These are phyloP conservation scores for Deilephila porcellus DNA, from an alignment of 2,888 invertebrate species.

Conservation along the genomic window DNA sequence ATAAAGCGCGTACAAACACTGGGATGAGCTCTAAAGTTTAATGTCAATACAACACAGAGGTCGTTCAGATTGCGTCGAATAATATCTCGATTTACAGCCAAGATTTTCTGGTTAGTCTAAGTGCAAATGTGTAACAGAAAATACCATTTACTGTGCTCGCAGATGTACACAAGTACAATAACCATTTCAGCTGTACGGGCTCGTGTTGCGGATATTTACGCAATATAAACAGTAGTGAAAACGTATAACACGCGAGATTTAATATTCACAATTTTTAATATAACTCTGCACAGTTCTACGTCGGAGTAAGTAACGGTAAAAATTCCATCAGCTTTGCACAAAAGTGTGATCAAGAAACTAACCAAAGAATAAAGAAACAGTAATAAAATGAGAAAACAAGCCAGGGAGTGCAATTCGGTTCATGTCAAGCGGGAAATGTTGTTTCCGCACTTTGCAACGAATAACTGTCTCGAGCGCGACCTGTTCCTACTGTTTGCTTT, in stretches of 20 bases:
- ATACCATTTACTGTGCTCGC: neutral
- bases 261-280: conserved; percentile 20
- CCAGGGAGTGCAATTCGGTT: conserved; percentile 55
- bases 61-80: conserved; percentile 24
- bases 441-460: conserved; percentile 57
- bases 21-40: conserved; percentile 52
- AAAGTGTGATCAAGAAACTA: conserved; percentile 32
- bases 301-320: conserved; percentile 16
- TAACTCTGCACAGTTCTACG: conserved; percentile 5
- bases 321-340: conserved; percentile 25
- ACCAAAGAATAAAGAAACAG: conserved; percentile 46
- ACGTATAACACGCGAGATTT: conserved; percentile 14
- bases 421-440: conserved; percentile 54
- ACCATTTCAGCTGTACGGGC: conserved; percentile 7
- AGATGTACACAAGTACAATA: neutral
- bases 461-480: conserved; percentile 58
- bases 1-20: conserved; percentile 56
- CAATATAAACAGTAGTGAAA: conserved; percentile 10
- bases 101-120: conserved; percentile 15
- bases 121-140: conserved; percentile 4
- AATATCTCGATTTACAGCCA: conserved; percentile 18
- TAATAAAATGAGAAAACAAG: conserved; percentile 58
- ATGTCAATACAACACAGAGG: conserved; percentile 44
- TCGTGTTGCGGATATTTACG: neutral
- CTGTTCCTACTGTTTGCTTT: conserved; percentile 46